These are phyloP conservation scores for Xylocopa sonorina DNA, from an alignment of 1,140 invertebrate species.

Conservation along the genomic window DNA sequence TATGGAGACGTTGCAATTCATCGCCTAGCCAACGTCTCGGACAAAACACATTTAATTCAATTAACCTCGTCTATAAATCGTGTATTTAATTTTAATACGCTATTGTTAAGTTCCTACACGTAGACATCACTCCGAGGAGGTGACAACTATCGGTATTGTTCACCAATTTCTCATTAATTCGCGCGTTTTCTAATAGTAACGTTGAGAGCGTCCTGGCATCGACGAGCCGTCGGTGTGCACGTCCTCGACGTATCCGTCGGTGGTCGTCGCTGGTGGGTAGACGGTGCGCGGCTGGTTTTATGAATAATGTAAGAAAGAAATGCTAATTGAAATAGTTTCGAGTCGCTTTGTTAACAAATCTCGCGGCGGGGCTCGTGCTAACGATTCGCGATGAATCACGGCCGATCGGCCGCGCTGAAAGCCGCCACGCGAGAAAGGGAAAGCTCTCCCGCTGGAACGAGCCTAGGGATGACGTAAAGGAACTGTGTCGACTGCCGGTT, in stretches of 20 bases:
- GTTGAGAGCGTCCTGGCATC: no score
- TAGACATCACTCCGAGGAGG: no score
- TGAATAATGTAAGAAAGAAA: conserved; percentile 42
- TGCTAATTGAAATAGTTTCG: conserved; percentile 30
- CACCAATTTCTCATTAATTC: no score
- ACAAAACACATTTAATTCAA: no score
- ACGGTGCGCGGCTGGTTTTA: not conserved
- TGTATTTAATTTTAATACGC: no score
- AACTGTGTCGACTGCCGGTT: conserved; percentile 41
- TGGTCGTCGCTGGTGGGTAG: not conserved
- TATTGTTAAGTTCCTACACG: no score
- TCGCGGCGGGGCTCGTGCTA: not conserved
- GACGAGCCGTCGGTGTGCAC: no score
- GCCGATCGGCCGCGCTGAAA: conserved; percentile 23
- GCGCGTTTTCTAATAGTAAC: no score
- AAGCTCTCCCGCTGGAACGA: conserved; percentile 36
- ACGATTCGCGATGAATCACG: conserved; percentile 50
- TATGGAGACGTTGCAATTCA: no score
- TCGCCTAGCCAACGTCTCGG: no score
- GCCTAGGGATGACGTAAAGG: conserved; percentile 48
- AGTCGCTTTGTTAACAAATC: conserved; percentile 43
- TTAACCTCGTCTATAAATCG: no score
- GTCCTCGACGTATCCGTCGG: not conserved
- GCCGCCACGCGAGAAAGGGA: conserved; percentile 45
- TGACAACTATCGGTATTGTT: no score